These are phyloP conservation scores for Agriopis marginaria DNA, from an alignment of 2,888 invertebrate genomes.

Conservation along the genomic window DNA sequence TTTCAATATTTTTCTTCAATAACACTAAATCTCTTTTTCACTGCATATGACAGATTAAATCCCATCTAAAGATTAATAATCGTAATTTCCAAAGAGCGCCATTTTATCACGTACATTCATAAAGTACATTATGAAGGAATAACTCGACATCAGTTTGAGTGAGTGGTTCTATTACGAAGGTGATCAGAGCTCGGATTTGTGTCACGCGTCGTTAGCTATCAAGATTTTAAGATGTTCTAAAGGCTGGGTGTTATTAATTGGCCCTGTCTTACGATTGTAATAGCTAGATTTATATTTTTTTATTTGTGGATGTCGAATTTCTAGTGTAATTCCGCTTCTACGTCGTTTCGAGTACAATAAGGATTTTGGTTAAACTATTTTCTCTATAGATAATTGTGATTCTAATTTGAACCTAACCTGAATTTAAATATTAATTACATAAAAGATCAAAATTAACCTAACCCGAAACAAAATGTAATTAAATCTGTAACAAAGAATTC, in stretches of 20 bases:
- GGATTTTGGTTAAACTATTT: no score
- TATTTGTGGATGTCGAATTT: no score
- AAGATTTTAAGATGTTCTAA: constrained; percentile 5
- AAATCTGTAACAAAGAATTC: no score
- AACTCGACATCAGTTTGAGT: constrained; percentile 35
- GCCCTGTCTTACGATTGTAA: not conserved
- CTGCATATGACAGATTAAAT: constrained; percentile 38
- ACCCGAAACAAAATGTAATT: no score
- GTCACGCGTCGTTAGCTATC: constrained; percentile 23
- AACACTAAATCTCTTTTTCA: not conserved
- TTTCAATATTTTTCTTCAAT: constrained; percentile 11
- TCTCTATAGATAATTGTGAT: no score
- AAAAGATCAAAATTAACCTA: no score
- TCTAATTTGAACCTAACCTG: no score
- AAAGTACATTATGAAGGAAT: constrained; percentile 40
- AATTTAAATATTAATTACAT: no score
- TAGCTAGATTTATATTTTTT: not conserved
- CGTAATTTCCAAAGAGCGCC: constrained; percentile 37
- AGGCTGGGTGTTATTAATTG: constrained; percentile 10
- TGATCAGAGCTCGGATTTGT: constrained; percentile 34
- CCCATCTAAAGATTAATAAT: constrained; percentile 41
- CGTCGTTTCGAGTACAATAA: no score
- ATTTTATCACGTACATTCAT: constrained; percentile 43
- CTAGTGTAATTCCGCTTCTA: no score
- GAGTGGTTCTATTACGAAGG: constrained; percentile 38